phyloP scores from a whole-genome alignment of 2,113 vertebrate genomes.

The Notechis scutatus region DNA sequence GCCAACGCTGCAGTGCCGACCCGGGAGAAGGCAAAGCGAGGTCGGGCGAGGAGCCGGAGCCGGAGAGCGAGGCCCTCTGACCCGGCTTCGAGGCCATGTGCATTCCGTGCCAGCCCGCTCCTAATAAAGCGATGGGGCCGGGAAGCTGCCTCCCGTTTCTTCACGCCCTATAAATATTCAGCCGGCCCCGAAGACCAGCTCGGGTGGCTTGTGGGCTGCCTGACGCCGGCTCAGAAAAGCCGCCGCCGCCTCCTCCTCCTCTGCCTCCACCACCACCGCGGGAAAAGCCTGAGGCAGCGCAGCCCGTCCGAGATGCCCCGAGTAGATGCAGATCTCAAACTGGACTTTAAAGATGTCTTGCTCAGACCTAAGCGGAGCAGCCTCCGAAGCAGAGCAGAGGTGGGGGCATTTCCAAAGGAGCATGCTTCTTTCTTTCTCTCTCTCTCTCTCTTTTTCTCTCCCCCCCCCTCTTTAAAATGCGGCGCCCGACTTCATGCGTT shows the following conservation, averaged over 20 bases:
- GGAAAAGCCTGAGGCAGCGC: neutral
- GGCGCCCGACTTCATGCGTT: neutral
- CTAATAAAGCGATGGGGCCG: slow-evolving; percentile 84
- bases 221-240: neutral
- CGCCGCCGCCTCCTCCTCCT: neutral
- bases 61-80: neutral
- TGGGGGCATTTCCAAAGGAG: slow-evolving; percentile 58
- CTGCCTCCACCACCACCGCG: too few species aligned
- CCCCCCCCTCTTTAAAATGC: neutral
- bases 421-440: neutral
- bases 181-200: slow-evolving; percentile 53
- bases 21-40: neutral
- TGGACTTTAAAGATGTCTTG: slow-evolving; percentile 98
- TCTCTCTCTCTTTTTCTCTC: too few species aligned
- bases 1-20: neutral
- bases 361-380: slow-evolving; percentile 96
- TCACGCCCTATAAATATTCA: slow-evolving; percentile 79
- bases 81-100: neutral
- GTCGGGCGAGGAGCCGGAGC: neutral
- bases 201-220: neutral
- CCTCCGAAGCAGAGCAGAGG: slow-evolving; percentile 94
- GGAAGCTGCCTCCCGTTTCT: slow-evolving; percentile 49
- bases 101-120: slow-evolving; percentile 59
- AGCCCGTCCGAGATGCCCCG: slow-evolving; percentile 80
- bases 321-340: slow-evolving; percentile 92